Evolutionary conservation across 2,888 invertebrate genomes (phyloP), one percentile per base, ranked within the genome.

Genomic region (Eulithis prunata): DNA sequence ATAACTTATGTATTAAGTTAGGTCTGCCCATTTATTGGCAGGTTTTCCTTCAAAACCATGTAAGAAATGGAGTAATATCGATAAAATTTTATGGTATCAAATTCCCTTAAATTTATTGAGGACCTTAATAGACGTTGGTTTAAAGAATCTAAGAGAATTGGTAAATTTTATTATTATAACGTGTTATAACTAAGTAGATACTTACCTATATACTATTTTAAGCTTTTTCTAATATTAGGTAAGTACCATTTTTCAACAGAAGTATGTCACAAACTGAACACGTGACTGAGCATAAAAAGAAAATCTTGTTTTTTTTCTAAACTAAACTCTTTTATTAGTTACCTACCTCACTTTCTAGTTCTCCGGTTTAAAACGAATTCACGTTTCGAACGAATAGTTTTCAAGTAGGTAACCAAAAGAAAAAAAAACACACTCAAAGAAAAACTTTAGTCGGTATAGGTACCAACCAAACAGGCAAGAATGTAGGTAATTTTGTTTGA

Each of bases 61-160:
- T 57, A 47, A 68, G 64, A 55, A 54, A 68, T 68, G 64, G 55
- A 55, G 38, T 63, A 57, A 58, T 68, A 49, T 38, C 61, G 57
- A 61, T 68, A 68, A 68, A 64, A 61, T 61, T 62, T 68, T 64
- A 68, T 64, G 68, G 47, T 61, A 64, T 61, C 41, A 62, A 58
- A 61, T 68, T 62, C 68, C 61, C 61, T 51, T 61, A 64, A 64
- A 51, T 64, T 53, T 64, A 61, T 57, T 55, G 58, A 58, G 61
- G 57, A 55, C 57, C 49, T 38, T 45, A 47, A 62, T 43, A 58
- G 51, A 55, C 60, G 57, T 49, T 4, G 21, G 49, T 61, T 38
- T 57, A 51, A 68, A 52, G 38, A 53, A 49, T 63, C 53, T 66
- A 45, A 54, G 51, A 28, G 57, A 61, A 54, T 62, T 45, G 32